These are phyloP conservation scores for Molanna angustata DNA, from an alignment of 2,888 invertebrate genomes.

Conservation along the genomic window DNA sequence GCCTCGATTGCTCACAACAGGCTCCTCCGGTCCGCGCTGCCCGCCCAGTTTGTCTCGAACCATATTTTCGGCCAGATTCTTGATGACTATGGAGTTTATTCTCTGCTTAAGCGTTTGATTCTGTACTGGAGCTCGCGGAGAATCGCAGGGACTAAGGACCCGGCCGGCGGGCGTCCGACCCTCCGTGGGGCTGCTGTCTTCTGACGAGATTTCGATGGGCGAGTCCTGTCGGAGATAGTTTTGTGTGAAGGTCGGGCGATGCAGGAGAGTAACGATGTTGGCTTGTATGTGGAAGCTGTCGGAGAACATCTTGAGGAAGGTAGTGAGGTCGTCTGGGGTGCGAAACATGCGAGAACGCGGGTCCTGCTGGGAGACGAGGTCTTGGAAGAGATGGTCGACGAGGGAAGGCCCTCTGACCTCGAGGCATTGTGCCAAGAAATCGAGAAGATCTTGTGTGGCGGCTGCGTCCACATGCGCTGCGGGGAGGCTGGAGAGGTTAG, in stretches of 20 bases:
- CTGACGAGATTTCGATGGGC: slow-evolving; percentile 16
- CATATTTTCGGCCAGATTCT: slow-evolving; percentile 85
- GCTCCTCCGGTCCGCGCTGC: slow-evolving; percentile 37
- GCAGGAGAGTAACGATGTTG: slow-evolving; percentile 82
- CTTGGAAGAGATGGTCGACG: slow-evolving; percentile 83
- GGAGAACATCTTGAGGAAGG: slow-evolving; percentile 90
- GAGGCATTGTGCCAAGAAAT: slow-evolving; percentile 79
- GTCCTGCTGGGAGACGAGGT: slow-evolving; percentile 73
- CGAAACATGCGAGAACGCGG: slow-evolving; percentile 87
- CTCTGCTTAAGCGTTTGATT: slow-evolving; percentile 84
- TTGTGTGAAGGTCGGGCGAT: slow-evolving; percentile 69
- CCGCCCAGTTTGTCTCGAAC: slow-evolving; percentile 50
- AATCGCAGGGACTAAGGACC: slow-evolving; percentile 54
- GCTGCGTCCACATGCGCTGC: slow-evolving; percentile 79
- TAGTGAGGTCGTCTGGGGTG: slow-evolving; percentile 83
- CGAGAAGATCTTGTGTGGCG: slow-evolving; percentile 76
- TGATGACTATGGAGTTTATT: slow-evolving; percentile 83
- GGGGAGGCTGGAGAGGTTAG: slow-evolving; percentile 66
- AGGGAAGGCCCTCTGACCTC: slow-evolving; percentile 79
- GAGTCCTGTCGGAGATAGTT: slow-evolving; percentile 47
- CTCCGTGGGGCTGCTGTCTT: slow-evolving; percentile 46
- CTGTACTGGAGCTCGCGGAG: slow-evolving; percentile 51
- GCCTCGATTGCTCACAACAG: slow-evolving; percentile 48
- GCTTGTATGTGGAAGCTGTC: slow-evolving; percentile 92
- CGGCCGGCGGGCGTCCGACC: slow-evolving; percentile 46